Conservation (phyloP, 2,113 vertebrate species). For the Heptranchias perlo region DNA sequence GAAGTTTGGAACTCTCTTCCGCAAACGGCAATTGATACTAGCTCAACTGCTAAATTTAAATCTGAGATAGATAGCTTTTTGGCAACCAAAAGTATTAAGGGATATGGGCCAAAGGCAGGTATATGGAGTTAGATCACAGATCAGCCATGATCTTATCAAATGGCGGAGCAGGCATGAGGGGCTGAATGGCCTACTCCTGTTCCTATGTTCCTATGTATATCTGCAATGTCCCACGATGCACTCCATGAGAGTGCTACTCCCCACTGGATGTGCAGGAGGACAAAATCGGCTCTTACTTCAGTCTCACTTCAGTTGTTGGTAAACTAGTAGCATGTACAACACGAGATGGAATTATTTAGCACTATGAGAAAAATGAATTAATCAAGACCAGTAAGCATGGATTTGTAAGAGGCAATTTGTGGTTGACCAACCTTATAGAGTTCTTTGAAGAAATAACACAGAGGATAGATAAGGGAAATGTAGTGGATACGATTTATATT, state of each 20-base stretch:
- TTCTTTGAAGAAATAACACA: background rate
- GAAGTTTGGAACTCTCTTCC: too few species aligned
- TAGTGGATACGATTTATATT: background rate
- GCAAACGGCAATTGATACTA: too few species aligned
- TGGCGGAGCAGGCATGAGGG: too few species aligned
- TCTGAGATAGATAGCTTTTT: too few species aligned
- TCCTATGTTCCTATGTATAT: too few species aligned
- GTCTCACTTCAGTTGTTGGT: background rate
- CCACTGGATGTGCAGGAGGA: background rate
- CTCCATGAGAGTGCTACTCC: background rate
- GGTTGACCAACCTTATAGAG: background rate
- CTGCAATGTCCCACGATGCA: background rate
- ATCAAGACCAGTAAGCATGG: background rate
- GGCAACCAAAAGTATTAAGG: too few species aligned
- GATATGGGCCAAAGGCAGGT: too few species aligned
- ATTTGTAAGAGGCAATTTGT: background rate
- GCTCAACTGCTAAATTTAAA: too few species aligned
- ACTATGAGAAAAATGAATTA: background rate
- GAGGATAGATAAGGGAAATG: background rate
- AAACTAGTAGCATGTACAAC: background rate
- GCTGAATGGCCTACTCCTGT: too few species aligned
- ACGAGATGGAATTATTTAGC: background rate
- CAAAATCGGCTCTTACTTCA: background rate
- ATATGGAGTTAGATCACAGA: too few species aligned
- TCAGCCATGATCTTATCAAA: too few species aligned